A percentile compares a stretch with the other conserved stretches of the same genome.
Conservation (phyloP, 2,888 invertebrate genomes). For the Cynaeus angustus region DNA sequence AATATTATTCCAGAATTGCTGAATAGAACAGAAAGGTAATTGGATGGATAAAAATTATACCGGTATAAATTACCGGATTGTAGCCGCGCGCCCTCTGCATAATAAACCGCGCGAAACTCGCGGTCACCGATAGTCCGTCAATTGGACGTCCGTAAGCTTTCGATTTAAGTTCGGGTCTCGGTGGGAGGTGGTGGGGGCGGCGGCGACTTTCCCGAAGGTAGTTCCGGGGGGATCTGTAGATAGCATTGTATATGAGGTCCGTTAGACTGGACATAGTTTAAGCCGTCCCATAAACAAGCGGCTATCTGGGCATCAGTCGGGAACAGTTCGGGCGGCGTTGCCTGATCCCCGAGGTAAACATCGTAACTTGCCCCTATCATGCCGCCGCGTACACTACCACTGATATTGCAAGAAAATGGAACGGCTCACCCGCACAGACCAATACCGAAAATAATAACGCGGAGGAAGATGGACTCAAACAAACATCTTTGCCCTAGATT, state of each 20-base stretch:
- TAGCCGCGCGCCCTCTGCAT: slow-evolving; percentile 14
- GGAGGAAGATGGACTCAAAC: background rate
- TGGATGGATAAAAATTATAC: slow-evolving; percentile 70
- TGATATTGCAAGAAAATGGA: slow-evolving; percentile 52
- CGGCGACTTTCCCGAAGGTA: slow-evolving; percentile 59
- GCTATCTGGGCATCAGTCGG: slow-evolving; percentile 72
- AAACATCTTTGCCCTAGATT: background rate
- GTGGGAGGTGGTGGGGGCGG: slow-evolving; percentile 36
- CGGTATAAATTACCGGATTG: slow-evolving; percentile 50
- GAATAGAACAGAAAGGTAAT: slow-evolving; percentile 71
- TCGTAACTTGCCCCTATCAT: slow-evolving; percentile 69
- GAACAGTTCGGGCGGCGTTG: slow-evolving; percentile 67
- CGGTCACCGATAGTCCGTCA: slow-evolving; percentile 30
- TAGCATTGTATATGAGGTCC: slow-evolving; percentile 72
- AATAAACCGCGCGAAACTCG: slow-evolving; percentile 31
- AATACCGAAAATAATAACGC: slow-evolving; percentile 16
- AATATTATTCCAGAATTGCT: slow-evolving; percentile 71
- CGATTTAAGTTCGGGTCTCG: slow-evolving; percentile 49
- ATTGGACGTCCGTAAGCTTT: slow-evolving; percentile 46
- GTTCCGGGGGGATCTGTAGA: slow-evolving; percentile 70
- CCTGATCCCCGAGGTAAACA: slow-evolving; percentile 71
- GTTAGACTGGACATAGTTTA: slow-evolving; percentile 73
- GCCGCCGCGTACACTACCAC: slow-evolving; percentile 59
- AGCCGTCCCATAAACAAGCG: slow-evolving; percentile 72
- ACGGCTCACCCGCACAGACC: slow-evolving; percentile 26